Evolutionary conservation across 2,888 invertebrate species (phyloP).

Genomic region (Drosophila bunnanda): DNA sequence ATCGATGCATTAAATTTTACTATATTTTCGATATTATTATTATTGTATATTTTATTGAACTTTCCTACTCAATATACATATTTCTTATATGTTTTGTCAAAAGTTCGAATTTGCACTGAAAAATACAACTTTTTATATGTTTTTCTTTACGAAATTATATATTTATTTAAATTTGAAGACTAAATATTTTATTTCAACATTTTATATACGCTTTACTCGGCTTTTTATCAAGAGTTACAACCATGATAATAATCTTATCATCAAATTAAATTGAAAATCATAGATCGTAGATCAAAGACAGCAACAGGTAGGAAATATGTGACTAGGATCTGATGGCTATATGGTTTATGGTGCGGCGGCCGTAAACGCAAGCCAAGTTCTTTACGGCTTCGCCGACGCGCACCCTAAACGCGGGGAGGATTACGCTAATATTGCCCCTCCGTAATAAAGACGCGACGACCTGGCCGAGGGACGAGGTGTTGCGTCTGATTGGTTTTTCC

Average conservation of each 20-base stretch:
- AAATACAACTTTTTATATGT: too few species aligned
- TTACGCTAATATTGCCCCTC: slow-evolving; percentile 70
- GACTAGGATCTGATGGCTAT: not conserved
- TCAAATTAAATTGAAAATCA: not conserved
- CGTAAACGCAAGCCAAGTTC: slow-evolving; percentile 70
- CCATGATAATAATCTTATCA: not conserved
- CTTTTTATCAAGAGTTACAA: not conserved
- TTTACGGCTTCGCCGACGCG: slow-evolving; percentile 57
- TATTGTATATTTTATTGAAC: too few species aligned
- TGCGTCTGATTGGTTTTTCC: slow-evolving; percentile 78
- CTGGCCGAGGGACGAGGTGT: slow-evolving; percentile 49
- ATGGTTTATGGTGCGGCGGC: slow-evolving; percentile 37
- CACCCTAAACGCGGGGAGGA: slow-evolving; percentile 68
- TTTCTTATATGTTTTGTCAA: too few species aligned
- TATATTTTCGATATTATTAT: too few species aligned
- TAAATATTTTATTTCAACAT: too few species aligned
- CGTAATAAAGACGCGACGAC: slow-evolving; percentile 61
- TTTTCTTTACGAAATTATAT: too few species aligned
- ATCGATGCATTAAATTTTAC: too few species aligned
- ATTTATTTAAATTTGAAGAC: too few species aligned
- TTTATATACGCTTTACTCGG: not conserved
- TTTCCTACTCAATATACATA: too few species aligned
- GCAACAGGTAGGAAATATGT: slow-evolving; percentile 9
- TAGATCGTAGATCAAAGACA: not conserved
- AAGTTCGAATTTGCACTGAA: too few species aligned